Evolutionary conservation across 2,888 invertebrate genomes (phyloP).

Genomic region (Callimorpha dominula): DNA sequence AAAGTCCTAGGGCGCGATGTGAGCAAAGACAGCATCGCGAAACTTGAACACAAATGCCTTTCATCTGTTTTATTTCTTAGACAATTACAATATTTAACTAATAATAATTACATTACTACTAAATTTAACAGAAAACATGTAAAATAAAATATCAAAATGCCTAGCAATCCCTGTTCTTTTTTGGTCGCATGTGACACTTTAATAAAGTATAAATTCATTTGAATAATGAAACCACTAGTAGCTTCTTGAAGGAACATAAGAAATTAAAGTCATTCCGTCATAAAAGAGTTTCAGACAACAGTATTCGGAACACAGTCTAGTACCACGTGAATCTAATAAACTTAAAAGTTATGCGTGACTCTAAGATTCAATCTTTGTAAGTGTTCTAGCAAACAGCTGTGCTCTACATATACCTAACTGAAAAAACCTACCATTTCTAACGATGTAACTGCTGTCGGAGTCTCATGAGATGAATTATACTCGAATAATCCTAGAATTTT

Average conservation of each 20-base stretch:
- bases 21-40: no score
- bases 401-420: background rate
- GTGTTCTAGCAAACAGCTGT: constrained; percentile 25
- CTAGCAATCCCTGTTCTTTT: no score
- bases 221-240: no score
- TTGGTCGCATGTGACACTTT: no score
- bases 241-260: background rate
- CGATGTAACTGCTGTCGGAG: background rate
- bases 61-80: no score
- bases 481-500: constrained; percentile 27
- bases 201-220: no score
- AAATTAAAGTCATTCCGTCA: background rate
- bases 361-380: constrained; percentile 43
- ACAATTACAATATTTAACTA: no score
- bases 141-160: no score
- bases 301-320: background rate
- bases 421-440: background rate
- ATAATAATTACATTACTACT: no score
- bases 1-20: no score
- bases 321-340: constrained; percentile 26
- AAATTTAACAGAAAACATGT: no score
- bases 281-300: background rate
- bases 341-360: constrained; percentile 23
- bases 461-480: constrained; percentile 49
- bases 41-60: no score